Base-by-base conservation (phyloP, 2,888 invertebrate species). In the Tinea pellionella region DNA sequence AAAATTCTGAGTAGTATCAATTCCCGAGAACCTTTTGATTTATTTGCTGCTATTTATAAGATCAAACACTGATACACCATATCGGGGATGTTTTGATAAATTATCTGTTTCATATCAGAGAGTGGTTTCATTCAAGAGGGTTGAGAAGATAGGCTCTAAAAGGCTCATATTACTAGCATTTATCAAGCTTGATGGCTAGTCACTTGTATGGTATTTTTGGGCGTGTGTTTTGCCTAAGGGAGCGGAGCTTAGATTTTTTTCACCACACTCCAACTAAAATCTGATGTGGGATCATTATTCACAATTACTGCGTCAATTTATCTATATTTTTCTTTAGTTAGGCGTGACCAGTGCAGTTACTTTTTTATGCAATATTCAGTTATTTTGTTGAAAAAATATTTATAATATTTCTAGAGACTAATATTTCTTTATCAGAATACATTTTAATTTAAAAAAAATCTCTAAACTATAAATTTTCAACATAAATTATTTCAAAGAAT, bases 1-100 rank as follows among this genome's bases (percentile, higher is more conserved):
- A 24, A 24, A 24, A 24, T 24, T 24, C 3, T 24, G 6, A 24
- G 24, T 9, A 37, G 9, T 37, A 37, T 37, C 3, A 37, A 37
- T 37, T 37, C 2, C 37, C 37, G 37, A n/a, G 37, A 37, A 37
- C n/a, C 37, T 47, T 47, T 47, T 47, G 47, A 47, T 47, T 47
- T 11, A 47, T 47, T 4, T 18, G n/a, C n/a, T 9, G 15, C 47
- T 47, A 47, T 47, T 47, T 47, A 47, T 15, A 13, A 47, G 47
- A 47, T 47, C 47, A 47, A 47, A 16, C 47, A n/a, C 47, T 47
- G 47, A 47, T 47, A 47, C 4, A 47, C 15, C 24, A n/a, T 53
- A 24, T 53, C n/a, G 57, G 57, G 57, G 57, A 57, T 30, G 19
- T 32, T 57, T 57, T 57, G 32, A 57, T 57, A 57, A 57, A 57